Conservation (phyloP, 2,113 vertebrate genomes). For the Heterocephalus glaber region DNA sequence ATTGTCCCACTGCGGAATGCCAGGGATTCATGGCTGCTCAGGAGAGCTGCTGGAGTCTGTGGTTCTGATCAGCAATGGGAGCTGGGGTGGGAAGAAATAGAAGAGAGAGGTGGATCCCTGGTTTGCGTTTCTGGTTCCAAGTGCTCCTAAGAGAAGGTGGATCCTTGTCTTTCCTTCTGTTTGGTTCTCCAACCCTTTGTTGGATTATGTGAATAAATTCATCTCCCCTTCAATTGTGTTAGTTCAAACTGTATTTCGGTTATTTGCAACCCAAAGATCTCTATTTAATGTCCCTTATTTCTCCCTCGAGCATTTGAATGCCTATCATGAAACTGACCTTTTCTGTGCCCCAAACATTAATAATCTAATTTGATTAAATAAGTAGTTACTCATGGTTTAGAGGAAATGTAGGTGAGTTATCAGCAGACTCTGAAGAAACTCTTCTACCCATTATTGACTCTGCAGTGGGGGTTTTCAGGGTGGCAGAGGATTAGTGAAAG, state of each 20-base stretch:
- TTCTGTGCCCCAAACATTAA: neutral
- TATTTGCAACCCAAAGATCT: neutral
- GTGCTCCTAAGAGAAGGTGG: neutral
- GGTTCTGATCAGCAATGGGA: neutral
- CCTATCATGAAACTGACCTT: neutral
- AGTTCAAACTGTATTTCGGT: conserved; percentile 16
- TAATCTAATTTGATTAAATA: conserved; percentile 16
- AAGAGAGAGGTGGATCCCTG: neutral
- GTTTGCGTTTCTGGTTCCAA: neutral
- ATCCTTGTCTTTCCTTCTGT: neutral
- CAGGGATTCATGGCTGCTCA: neutral
- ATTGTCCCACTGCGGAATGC: neutral
- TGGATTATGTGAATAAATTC: neutral
- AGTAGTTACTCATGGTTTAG: neutral
- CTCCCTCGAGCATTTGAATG: neutral
- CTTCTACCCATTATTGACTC: neutral
- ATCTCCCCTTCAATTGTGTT: neutral
- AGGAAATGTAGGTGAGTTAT: neutral
- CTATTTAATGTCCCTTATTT: neutral
- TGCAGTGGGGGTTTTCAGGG: neutral
- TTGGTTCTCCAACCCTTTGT: neutral
- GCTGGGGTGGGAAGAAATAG: neutral
- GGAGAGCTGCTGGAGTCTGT: neutral
- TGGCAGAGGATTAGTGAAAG: neutral
- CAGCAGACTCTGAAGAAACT: neutral